Percentiles rank a stretch among this genome's conserved stretches.
phyloP scores from a whole-genome alignment of 2,113 vertebrate species.

The Myiagra hebetior region DNA sequence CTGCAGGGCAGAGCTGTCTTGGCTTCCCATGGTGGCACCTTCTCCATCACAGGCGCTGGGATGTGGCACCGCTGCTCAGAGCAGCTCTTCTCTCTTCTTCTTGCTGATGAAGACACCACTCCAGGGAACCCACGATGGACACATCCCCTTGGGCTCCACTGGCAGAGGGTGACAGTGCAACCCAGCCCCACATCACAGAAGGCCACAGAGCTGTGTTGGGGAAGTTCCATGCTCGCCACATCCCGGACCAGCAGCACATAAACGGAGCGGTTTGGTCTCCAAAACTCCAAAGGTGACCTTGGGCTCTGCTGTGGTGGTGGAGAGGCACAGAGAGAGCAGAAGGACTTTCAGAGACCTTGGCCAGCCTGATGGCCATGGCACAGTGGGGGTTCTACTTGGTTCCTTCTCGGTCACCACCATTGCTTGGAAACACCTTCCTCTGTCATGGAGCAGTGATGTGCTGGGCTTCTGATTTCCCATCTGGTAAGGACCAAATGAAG shows the following conservation, averaged over 20 bases:
- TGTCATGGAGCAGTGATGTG: not conserved
- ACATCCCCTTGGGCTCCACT: fast-evolving
- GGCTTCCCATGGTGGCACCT: not conserved
- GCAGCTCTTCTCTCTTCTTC: not conserved
- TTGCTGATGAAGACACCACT: not conserved
- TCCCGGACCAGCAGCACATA: fast-evolving
- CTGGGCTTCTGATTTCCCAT: not conserved
- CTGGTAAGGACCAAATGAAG: not conserved
- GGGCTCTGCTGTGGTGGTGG: not conserved
- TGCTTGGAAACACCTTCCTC: not conserved
- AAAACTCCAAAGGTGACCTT: not conserved
- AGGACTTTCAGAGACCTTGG: not conserved
- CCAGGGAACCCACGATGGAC: not conserved
- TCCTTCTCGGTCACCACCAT: fast-evolving
- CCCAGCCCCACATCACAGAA: not conserved
- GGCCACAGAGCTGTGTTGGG: fast-evolving
- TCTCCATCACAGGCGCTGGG: not conserved
- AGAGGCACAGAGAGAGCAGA: not conserved
- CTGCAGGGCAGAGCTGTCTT: too few species aligned
- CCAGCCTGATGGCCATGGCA: fast-evolving
- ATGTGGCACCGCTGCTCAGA: not conserved
- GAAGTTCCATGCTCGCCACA: not conserved
- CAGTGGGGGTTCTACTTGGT: not conserved
- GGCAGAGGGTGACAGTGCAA: not conserved
- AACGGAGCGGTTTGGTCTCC: fast-evolving